Evolutionary conservation across 1,140 invertebrate species (phyloP).

Genomic region (Lucilia cuprina): DNA sequence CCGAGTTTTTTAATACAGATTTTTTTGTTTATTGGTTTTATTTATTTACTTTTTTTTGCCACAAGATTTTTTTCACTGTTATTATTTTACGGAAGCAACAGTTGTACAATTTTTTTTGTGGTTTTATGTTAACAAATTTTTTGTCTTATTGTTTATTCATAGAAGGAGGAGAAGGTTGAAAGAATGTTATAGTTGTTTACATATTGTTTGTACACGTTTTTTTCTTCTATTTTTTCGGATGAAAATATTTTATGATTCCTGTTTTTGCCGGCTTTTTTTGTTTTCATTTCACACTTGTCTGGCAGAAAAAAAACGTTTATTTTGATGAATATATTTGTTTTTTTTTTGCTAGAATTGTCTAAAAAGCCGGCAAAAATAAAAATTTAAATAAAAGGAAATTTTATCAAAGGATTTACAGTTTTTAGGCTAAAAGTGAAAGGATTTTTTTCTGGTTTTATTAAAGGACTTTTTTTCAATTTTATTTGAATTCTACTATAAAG

Average conservation of each 20-base stretch:
- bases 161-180: neutral
- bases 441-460: too few relatives aligned
- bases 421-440: too few relatives aligned
- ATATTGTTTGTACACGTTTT: neutral
- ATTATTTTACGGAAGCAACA: conserved; percentile 2
- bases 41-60: neutral
- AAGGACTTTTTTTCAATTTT: too few relatives aligned
- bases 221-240: neutral
- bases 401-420: too few relatives aligned
- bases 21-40: conserved; percentile 4
- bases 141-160: neutral
- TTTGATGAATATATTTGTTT: neutral
- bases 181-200: neutral
- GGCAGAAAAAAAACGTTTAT: neutral
- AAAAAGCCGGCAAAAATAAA: neutral
- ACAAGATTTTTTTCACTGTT: neutral
- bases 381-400: neutral
- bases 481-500: too few relatives aligned
- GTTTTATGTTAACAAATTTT: neutral
- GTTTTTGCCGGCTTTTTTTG: neutral
- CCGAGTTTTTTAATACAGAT: neutral
- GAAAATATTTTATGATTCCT: neutral
- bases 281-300: neutral
- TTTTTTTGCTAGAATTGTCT: neutral
- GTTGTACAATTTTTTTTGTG: neutral